A percentile compares a stretch with the other conserved stretches of the same genome.
Evolutionary conservation across 2,888 invertebrate species (phyloP).

Genomic region (Ophion ellenae): DNA sequence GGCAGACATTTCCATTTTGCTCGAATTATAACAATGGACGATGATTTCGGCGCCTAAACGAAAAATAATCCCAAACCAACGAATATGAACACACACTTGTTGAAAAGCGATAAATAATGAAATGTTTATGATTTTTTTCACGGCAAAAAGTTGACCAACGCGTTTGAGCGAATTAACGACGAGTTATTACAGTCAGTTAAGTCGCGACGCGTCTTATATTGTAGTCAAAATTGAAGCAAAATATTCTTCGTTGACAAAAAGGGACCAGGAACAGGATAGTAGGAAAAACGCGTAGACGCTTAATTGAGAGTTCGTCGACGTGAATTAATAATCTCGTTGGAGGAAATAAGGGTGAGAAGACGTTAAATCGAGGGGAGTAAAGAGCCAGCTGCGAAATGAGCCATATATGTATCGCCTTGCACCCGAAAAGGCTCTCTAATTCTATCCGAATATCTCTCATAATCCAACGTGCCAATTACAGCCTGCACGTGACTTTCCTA

Average conservation of each 20-base stretch:
- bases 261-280: conserved; percentile 55
- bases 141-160: no score
- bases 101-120: no score
- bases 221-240: not conserved
- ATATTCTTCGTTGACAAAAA: not conserved
- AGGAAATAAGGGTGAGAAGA: conserved; percentile 12
- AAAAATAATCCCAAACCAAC: no score
- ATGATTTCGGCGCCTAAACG: no score
- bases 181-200: no score
- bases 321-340: conserved; percentile 39
- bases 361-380: conserved; percentile 13
- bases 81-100: no score
- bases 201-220: no score
- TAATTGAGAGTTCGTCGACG: conserved; percentile 72
- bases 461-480: conserved; percentile 75
- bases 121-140: no score
- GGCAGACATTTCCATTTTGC: not conserved
- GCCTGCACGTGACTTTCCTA: conserved; percentile 2
- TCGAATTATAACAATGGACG: not conserved
- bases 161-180: no score
- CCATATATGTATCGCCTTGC: conserved; percentile 8
- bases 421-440: conserved; percentile 27
- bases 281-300: conserved; percentile 65
- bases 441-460: conserved; percentile 73
- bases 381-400: conserved; percentile 46